Percentiles rank a stretch among this genome's conserved stretches.
phyloP scores from a whole-genome alignment of 2,888 invertebrate species.

The Drosophila melanocephala region DNA sequence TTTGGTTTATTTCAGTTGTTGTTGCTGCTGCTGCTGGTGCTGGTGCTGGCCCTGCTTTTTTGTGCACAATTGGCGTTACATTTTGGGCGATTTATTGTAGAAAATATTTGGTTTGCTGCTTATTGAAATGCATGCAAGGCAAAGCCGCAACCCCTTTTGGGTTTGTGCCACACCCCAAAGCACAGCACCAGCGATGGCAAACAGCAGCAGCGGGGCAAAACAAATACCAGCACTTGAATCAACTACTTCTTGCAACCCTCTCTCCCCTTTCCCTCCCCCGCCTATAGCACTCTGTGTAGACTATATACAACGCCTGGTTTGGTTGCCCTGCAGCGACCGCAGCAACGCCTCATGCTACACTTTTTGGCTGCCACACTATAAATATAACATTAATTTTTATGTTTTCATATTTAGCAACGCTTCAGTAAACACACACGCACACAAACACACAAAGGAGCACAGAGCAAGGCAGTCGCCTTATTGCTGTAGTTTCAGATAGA shows the following conservation, averaged over 20 bases:
- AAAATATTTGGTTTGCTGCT: slow-evolving; percentile 63
- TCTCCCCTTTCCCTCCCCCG: too few species aligned
- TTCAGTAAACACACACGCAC: slow-evolving; percentile 69
- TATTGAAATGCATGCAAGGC: slow-evolving; percentile 74
- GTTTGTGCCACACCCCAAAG: background rate
- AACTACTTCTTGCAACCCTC: slow-evolving; percentile 29
- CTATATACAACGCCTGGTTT: slow-evolving; percentile 1
- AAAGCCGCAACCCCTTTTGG: slow-evolving; percentile 34
- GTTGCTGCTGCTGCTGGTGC: slow-evolving; percentile 5
- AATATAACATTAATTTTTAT: slow-evolving; percentile 82
- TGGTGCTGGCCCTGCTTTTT: slow-evolving; percentile 17
- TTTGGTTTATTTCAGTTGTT: background rate
- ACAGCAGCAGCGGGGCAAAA: slow-evolving; percentile 52
- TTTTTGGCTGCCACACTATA: slow-evolving; percentile 77
- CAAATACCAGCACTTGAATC: slow-evolving; percentile 62
- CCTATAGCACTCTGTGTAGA: background rate
- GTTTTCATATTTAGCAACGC: slow-evolving; percentile 80
- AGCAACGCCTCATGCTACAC: slow-evolving; percentile 66
- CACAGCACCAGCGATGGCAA: slow-evolving; percentile 30
- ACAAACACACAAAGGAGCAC: background rate
- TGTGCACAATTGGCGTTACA: slow-evolving; percentile 58
- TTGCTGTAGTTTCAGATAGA: slow-evolving; percentile 70
- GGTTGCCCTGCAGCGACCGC: slow-evolving; percentile 69
- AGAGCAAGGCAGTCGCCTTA: slow-evolving; percentile 35
- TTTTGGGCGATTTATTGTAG: slow-evolving; percentile 65